Base-by-base conservation (phyloP, 37 sponge, comb jelly and placozoan species). In the Spongia lamella region DNA sequence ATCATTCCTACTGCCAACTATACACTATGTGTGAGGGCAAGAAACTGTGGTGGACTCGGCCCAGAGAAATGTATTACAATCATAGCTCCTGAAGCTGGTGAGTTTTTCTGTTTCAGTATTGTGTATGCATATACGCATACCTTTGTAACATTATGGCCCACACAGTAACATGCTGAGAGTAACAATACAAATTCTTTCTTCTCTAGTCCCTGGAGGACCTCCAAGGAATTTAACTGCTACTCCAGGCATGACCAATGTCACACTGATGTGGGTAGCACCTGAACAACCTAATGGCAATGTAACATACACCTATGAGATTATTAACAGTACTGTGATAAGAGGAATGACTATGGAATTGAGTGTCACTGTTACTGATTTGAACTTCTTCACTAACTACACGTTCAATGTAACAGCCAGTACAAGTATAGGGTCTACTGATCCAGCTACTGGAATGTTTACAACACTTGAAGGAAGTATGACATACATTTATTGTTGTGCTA, bases 381-480 rank as follows among this genome's bases (percentile, higher is more conserved):
- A 4, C 22, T 6, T 33, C 3, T 53, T 27, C 33, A 36, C 72
- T 36, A 29, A 70, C 32, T 70, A 70, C 32, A 70, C 49, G 9
- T 47, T 75, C 20, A 62, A 26, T 47, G 76, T 75, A 51, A 33
- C 53, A 33, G 40, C 76, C 9, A 25, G 4, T 1, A 75, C 76
- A 11, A 32, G 61, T 37, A 63, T 63, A 16, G 76, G 76, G 24
- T 20, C 9, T 15, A 63, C 63, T 21, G 47, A 11, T 7, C 7
- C 13, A 21, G 32, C 29, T 6, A 61, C 11, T 3, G 30, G 1
- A 11, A 53, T 52, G 7, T 24, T 75, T 39, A 17, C 7, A 39
- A 61, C 80, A 0, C 70, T 70, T 39, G 70, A 79, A 70, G 80
- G 70, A 47, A 62, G 80, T 79, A 78, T 56, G 58, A 33, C 11